Conservation (phyloP, 2,113 vertebrate genomes). For the Porphyrio hochstetteri region DNA sequence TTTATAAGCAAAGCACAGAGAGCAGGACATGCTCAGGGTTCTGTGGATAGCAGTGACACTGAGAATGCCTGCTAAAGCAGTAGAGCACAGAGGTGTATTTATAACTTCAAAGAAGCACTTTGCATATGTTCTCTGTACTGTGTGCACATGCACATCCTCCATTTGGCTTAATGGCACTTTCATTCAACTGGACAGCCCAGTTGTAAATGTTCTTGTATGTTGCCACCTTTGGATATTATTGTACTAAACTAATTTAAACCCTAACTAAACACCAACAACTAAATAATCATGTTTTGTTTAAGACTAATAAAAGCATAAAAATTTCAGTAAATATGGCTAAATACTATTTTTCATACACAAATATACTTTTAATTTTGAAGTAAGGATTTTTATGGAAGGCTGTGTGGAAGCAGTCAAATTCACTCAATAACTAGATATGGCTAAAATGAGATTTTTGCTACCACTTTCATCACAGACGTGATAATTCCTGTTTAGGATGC, state of each 20-base stretch:
- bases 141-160: background rate
- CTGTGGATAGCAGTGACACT: background rate
- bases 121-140: background rate
- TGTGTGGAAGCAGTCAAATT: background rate
- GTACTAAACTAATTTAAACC: background rate
- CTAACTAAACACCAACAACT: background rate
- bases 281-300: background rate
- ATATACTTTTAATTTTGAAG: background rate
- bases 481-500: background rate
- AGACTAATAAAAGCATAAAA: background rate
- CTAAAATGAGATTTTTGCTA: background rate
- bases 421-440: background rate
- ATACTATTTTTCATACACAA: background rate
- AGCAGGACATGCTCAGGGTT: background rate
- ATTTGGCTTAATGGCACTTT: background rate
- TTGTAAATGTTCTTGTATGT: background rate
- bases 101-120: background rate
- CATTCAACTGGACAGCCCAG: background rate
- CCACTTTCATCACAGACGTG: background rate
- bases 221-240: background rate
- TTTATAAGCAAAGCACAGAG: background rate
- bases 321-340: background rate
- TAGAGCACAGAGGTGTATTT: background rate
- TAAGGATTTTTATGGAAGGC: background rate
- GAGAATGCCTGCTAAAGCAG: background rate